phyloP scores from a whole-genome alignment of 1,140 invertebrate genomes.

The Brachionus calyciflorus region DNA sequence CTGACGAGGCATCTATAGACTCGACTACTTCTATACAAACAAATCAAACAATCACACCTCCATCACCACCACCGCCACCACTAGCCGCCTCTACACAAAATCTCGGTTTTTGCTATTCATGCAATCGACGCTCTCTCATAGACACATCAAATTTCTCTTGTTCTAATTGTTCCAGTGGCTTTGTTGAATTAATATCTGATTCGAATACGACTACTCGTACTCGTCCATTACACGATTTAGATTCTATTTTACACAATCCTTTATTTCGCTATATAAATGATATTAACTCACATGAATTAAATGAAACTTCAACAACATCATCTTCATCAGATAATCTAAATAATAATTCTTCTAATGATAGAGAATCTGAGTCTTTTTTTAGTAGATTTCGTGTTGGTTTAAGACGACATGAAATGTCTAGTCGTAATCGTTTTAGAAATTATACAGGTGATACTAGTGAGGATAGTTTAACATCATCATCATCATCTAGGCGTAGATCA shows the following conservation, averaged over 20 bases:
- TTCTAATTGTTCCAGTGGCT: slow-evolving; percentile 1
- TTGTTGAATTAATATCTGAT: slow-evolving; percentile 1
- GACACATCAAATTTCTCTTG: slow-evolving; percentile 17
- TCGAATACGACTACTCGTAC: not conserved
- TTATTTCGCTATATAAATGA: not conserved
- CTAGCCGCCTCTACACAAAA: not conserved
- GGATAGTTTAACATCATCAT: not conserved
- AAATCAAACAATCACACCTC: not conserved
- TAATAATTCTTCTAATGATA: not conserved
- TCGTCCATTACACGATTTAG: not conserved
- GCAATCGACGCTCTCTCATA: not conserved
- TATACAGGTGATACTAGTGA: not conserved
- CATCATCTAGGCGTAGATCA: not conserved
- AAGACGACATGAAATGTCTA: not conserved
- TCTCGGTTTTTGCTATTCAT: slow-evolving; percentile 29
- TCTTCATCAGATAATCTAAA: not conserved
- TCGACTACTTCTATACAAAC: not conserved
- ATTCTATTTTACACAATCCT: not conserved
- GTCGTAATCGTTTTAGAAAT: not conserved
- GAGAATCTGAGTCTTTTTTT: not conserved
- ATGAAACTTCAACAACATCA: not conserved
- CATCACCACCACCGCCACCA: not conserved
- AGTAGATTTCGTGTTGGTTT: not conserved
- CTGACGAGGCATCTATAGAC: not conserved
- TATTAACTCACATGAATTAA: not conserved